phyloP scores from a whole-genome alignment of 2,797 vertebrate species.

The Sebastes trivittatus region DNA sequence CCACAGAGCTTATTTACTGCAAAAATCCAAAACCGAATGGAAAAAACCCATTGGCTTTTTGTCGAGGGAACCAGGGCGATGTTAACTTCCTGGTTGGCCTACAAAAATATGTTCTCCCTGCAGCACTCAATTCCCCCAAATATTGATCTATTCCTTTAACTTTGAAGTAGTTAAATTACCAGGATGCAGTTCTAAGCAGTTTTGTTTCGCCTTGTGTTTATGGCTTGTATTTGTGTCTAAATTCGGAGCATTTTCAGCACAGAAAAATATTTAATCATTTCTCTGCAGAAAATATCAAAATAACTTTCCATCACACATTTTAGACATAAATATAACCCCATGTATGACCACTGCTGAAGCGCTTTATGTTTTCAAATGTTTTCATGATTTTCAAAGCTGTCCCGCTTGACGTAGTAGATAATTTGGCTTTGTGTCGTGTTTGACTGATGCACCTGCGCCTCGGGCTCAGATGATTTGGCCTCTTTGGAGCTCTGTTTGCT shows the following conservation, averaged over 20 bases:
- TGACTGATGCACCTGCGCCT: constrained; percentile 33
- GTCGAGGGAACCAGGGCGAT: too few species aligned
- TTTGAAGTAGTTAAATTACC: not conserved
- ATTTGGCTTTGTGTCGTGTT: not conserved
- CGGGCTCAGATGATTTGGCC: not conserved
- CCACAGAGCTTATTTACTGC: too few species aligned
- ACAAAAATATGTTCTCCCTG: too few species aligned
- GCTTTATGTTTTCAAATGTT: not conserved
- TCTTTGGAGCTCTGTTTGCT: constrained; percentile 2
- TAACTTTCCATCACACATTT: not conserved
- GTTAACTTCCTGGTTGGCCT: too few species aligned
- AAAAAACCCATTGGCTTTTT: too few species aligned
- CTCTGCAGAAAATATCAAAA: not conserved
- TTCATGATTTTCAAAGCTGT: constrained; percentile 1
- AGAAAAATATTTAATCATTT: not conserved
- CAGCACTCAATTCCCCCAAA: rapidly evolving
- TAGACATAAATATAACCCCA: not conserved
- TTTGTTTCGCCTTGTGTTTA: not conserved
- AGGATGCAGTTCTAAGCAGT: not conserved
- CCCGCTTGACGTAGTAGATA: not conserved
- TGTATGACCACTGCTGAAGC: not conserved
- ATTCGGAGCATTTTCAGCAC: not conserved
- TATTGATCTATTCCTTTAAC: not conserved
- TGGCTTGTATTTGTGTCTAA: not conserved
- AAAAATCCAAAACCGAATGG: too few species aligned